Conservation (phyloP, 2,797 vertebrate genomes). For the Cyprinodon diabolis region DNA sequence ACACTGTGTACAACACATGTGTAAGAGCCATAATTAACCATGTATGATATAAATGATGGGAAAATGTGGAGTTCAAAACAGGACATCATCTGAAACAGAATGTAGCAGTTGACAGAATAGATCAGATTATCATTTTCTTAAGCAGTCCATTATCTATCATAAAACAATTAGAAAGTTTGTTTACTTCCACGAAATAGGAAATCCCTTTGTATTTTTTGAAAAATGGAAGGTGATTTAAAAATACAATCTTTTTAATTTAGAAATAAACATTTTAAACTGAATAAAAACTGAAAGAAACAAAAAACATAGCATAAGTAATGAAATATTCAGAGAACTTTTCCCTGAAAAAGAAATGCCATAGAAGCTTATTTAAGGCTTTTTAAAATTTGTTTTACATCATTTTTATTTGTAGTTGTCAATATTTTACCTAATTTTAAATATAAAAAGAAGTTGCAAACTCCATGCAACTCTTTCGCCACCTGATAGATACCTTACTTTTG, state of each 20-base stretch:
- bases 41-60: constrained; percentile 43
- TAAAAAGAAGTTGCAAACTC: not conserved
- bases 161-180: not conserved
- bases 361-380: not conserved
- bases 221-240: not conserved
- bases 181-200: not conserved
- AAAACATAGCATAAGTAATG: not conserved
- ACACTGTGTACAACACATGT: constrained; percentile 31
- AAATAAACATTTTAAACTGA: not conserved
- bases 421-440: not conserved
- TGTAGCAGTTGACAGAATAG: not conserved
- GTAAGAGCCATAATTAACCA: constrained; percentile 24
- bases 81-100: constrained; percentile 7
- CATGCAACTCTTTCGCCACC: not conserved
- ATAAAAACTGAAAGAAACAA: not conserved
- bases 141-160: not conserved
- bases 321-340: not conserved
- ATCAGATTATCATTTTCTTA: not conserved
- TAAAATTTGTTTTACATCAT: not conserved
- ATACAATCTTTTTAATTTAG: not conserved
- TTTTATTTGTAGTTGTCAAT: not conserved
- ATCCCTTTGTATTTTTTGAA: not conserved
- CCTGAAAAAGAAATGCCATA: not conserved
- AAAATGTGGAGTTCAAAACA: constrained; percentile 33
- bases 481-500: no score